A percentile compares a stretch with the other conserved stretches of the same genome.
These are phyloP conservation scores for Pterostichus niger DNA, from an alignment of 2,888 invertebrate genomes.

Conservation along the genomic window DNA sequence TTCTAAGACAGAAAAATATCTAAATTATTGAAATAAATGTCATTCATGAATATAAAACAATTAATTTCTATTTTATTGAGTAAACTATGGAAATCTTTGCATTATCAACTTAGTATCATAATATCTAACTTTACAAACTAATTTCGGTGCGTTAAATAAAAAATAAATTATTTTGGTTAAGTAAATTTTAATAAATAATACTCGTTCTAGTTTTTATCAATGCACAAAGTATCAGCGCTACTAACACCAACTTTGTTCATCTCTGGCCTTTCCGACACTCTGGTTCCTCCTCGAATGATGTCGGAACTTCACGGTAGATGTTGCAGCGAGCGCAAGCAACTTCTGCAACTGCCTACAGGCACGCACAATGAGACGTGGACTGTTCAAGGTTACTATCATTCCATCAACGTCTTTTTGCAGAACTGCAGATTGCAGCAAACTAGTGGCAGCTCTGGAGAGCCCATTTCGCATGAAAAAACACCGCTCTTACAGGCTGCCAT, in stretches of 20 bases:
- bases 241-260: conserved; percentile 91
- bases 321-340: conserved; percentile 86
- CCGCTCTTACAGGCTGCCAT: conserved; percentile 28
- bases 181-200: background rate
- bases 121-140: too few relatives aligned
- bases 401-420: conserved; percentile 79
- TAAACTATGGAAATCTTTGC: too few relatives aligned
- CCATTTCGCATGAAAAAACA: conserved; percentile 4
- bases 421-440: conserved; percentile 73
- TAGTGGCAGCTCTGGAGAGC: background rate
- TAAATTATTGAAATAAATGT: too few relatives aligned
- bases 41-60: too few relatives aligned
- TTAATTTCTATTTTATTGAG: too few relatives aligned
- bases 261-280: conserved; percentile 91
- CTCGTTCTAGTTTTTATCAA: conserved; percentile 84
- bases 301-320: conserved; percentile 87
- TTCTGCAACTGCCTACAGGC: conserved; percentile 89
- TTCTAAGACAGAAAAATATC: too few relatives aligned
- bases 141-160: too few relatives aligned
- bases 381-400: conserved; percentile 87
- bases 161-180: too few relatives aligned
- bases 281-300: conserved; percentile 96
- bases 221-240: conserved; percentile 86
- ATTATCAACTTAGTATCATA: too few relatives aligned
- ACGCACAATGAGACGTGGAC: conserved; percentile 98